Percentiles rank a stretch among this genome's conserved stretches.
phyloP scores from a whole-genome alignment of 53 echinoderm and acorn worm genomes.

The Zoroaster sp. region DNA sequence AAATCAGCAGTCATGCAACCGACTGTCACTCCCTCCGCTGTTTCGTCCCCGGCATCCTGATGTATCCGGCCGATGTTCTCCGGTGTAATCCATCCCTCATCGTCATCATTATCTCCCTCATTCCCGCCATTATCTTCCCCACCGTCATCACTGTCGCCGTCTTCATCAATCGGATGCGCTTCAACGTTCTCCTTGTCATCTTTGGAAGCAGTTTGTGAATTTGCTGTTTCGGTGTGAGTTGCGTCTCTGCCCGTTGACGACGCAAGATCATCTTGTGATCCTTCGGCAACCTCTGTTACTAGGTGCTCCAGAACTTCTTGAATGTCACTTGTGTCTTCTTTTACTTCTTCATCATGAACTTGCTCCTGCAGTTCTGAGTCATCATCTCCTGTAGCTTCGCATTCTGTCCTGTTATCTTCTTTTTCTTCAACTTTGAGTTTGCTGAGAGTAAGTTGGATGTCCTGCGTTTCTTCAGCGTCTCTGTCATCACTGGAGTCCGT shows the following conservation, averaged over 20 bases:
- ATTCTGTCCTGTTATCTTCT: background rate
- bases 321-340: background rate
- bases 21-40: slow-evolving; percentile 60
- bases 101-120: slow-evolving; percentile 69
- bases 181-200: slow-evolving; percentile 34
- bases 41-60: slow-evolving; percentile 47
- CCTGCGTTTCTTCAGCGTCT: background rate
- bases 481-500: background rate
- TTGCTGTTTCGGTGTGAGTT: background rate
- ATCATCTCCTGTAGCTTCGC: background rate
- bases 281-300: background rate
- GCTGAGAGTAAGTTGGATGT: slow-evolving; percentile 34
- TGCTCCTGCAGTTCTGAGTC: background rate
- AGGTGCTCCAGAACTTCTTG: background rate
- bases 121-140: slow-evolving; percentile 34
- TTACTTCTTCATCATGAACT: no score
- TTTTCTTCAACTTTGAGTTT: slow-evolving; percentile 17
- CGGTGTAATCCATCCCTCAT: slow-evolving; percentile 95
- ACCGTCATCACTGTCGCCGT: background rate
- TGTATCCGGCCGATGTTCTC: slow-evolving; percentile 68
- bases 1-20: slow-evolving; percentile 97
- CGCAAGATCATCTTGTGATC: background rate
- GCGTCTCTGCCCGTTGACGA: background rate
- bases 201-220: background rate
- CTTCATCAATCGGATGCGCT: background rate